Evolutionary conservation across 2,888 invertebrate genomes (phyloP).

Genomic region (Tubulanus polymorphus): DNA sequence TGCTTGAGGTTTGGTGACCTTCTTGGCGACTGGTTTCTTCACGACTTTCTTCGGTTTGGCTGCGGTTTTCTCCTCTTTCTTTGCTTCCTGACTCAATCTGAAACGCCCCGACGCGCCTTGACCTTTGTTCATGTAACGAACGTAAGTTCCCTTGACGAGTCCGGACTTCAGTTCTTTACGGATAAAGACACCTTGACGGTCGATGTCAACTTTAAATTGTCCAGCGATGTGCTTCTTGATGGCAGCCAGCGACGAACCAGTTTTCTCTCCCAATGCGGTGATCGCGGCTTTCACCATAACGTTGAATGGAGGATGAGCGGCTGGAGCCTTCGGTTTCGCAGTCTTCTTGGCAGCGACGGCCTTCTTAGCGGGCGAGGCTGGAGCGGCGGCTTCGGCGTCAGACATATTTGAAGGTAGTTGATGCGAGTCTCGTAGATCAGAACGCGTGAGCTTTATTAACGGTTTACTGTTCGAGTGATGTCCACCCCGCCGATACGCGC

Average conservation of each 20-base stretch:
- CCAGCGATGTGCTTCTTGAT: conserved; percentile 65
- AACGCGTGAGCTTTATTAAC: no score
- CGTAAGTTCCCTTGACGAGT: conserved; percentile 54
- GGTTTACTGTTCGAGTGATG: no score
- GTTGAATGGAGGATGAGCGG: conserved; percentile 56
- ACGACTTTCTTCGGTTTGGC: conserved; percentile 5
- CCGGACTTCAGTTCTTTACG: conserved; percentile 61
- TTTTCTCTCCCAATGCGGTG: conserved; percentile 50
- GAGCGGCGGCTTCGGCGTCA: conserved; percentile 3
- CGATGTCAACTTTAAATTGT: conserved; percentile 62
- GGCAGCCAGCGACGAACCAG: conserved; percentile 61
- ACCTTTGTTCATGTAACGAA: conserved; percentile 43
- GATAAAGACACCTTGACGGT: conserved; percentile 61
- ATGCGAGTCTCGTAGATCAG: no score
- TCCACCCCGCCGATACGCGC: no score
- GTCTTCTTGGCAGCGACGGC: conserved; percentile 10
- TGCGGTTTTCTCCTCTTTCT: conserved; percentile 8
- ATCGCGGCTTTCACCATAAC: conserved; percentile 62
- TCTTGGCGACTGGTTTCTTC: conserved; percentile 13
- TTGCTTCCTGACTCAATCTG: conserved; percentile 20
- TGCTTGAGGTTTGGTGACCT: conserved; percentile 6
- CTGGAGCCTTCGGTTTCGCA: conserved; percentile 29
- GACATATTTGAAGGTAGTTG: no score
- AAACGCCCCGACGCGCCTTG: conserved; percentile 40
- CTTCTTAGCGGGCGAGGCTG: conserved; percentile 15